A percentile compares a stretch with the other conserved stretches of the same genome.
Evolutionary conservation across 2,888 invertebrate genomes (phyloP).

Genomic region (Amphipoea lucens): DNA sequence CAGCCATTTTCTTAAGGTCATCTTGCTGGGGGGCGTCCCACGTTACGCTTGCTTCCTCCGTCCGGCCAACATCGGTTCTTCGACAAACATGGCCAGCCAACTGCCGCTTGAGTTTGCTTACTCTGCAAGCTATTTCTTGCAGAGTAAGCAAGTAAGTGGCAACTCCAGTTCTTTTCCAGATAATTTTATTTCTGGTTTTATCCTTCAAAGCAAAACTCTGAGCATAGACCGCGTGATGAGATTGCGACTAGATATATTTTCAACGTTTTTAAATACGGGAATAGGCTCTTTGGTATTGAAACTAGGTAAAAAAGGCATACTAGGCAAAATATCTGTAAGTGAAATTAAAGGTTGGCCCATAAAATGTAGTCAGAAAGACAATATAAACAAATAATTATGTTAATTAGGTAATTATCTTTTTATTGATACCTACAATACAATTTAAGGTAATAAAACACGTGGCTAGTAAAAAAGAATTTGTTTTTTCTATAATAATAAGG

Average conservation of each 20-base stretch:
- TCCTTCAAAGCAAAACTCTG: too few relatives aligned
- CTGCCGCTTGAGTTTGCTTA: too few relatives aligned
- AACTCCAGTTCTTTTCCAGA: too few relatives aligned
- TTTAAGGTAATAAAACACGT: slow-evolving; percentile 9
- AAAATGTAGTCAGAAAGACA: too few relatives aligned
- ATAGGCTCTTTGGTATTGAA: background rate
- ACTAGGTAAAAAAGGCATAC: background rate
- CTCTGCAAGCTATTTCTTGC: too few relatives aligned
- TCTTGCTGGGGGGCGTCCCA: too few relatives aligned
- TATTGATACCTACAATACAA: background rate
- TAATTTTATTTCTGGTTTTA: too few relatives aligned
- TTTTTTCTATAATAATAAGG: slow-evolving; percentile 6
- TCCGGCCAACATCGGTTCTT: too few relatives aligned
- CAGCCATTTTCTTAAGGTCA: too few relatives aligned
- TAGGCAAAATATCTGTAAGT: background rate
- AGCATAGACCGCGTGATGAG: background rate
- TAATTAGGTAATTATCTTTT: background rate
- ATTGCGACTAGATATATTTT: background rate
- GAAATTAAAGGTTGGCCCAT: background rate
- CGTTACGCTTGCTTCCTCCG: too few relatives aligned
- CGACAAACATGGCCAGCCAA: too few relatives aligned
- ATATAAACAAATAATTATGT: background rate
- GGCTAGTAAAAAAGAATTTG: background rate
- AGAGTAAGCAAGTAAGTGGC: too few relatives aligned
- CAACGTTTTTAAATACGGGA: background rate